A percentile compares a stretch with the other conserved stretches of the same genome.
Conservation (phyloP, 2,797 vertebrate species). For the Orestias chungarensis region DNA sequence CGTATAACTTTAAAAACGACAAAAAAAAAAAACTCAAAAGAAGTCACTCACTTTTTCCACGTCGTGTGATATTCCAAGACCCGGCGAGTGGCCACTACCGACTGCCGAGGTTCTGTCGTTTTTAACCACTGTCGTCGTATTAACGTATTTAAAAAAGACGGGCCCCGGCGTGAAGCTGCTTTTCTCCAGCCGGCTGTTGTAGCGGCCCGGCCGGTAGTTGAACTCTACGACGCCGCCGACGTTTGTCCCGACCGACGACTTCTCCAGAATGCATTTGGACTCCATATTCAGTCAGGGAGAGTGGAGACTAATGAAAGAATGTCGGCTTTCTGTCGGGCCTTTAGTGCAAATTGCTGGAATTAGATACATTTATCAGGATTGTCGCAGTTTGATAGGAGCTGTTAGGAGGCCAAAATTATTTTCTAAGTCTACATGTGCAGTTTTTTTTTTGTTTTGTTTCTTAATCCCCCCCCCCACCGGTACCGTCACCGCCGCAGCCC, state of each 20-base stretch:
- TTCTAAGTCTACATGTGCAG: slow-evolving; percentile 70
- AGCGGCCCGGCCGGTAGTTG: slow-evolving; percentile 63
- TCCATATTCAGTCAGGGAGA: slow-evolving; percentile 76
- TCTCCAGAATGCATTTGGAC: slow-evolving; percentile 78
- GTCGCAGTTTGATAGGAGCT: slow-evolving; percentile 57
- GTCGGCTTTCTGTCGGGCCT: slow-evolving; percentile 69
- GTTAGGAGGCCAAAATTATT: slow-evolving; percentile 44
- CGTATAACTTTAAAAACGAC: slow-evolving; percentile 23
- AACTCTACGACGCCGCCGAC: slow-evolving; percentile 63
- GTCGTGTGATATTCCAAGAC: slow-evolving; percentile 66
- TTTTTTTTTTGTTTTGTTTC: too few species aligned
- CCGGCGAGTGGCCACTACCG: slow-evolving; percentile 57
- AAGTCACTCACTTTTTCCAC: slow-evolving; percentile 77
- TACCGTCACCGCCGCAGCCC: slow-evolving; percentile 52
- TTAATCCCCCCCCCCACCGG: slow-evolving; percentile 6
- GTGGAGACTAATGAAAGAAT: slow-evolving; percentile 74
- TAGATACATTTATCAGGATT: slow-evolving; percentile 81
- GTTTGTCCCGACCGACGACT: slow-evolving; percentile 65
- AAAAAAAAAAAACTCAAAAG: too few species aligned
- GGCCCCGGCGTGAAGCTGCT: slow-evolving; percentile 58
- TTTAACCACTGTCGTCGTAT: slow-evolving; percentile 51
- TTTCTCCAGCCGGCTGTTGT: slow-evolving; percentile 62
- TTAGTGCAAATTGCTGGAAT: slow-evolving; percentile 72
- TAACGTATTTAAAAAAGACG: slow-evolving; percentile 60
- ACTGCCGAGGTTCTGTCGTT: slow-evolving; percentile 54